Evolutionary conservation across 2,797 vertebrate genomes (phyloP), one percentile per base, ranked within the genome.

Genomic region (Betta splendens): DNA sequence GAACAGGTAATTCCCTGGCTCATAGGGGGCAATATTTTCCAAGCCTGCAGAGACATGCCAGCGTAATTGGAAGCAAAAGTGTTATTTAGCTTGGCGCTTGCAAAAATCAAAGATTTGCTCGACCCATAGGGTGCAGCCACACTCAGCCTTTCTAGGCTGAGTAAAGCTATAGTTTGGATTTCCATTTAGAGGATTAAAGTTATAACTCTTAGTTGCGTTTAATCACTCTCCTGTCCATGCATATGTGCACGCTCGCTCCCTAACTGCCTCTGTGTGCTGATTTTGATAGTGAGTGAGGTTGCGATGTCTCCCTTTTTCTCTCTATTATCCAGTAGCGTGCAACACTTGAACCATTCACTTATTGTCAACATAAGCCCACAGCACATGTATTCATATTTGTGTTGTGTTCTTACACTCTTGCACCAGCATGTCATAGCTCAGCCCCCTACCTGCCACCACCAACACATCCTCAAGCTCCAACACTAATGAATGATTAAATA

Each of bases 401-500:
- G 25, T n/a, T 51, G 38, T 26, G 38, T 53, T 26, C 48, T 48
- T 44, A 28, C 47, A 36, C 26, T 40, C 2, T 20, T 9, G 2
- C 35, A 42, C 40, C 16, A 33, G 37, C 40, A n/a, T 55, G 45
- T 52, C 49, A 43, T 18, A 17, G 16, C 52, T n/a, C 48, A 21
- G 26, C 73, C 51, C 20, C 80, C 69, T 73, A 75, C 77, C 31
- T 64, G 59, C 56, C 37, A 16, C 17, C 50, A 4, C 17, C 48
- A 12, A 20, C 53, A 47, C 45, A 18, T 56, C 51, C 47, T 49
- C 17, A 46, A 37, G 31, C 45, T 45, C 28, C 64, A 45, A 17
- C 44, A 53, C 57, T 78, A 76, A 83, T 84, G 60, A 77, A 77
- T 85, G 72, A 85, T 85, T 79, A 77, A 85, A 75, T 15, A 64